Conservation (phyloP, 2,113 vertebrate species). For the Nerophis ophidion region DNA sequence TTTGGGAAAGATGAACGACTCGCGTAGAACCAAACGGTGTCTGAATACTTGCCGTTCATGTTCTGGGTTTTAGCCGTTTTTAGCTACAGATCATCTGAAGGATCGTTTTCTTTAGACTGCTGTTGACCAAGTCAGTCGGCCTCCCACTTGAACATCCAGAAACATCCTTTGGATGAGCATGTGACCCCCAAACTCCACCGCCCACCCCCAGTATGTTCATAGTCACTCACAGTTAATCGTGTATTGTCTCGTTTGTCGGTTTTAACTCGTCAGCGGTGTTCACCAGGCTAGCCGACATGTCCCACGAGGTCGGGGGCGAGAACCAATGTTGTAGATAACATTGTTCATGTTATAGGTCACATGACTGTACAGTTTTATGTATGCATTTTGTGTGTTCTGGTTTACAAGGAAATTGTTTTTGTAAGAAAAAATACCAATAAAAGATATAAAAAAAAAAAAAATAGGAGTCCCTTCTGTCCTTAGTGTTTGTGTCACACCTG, state of each 20-base stretch:
- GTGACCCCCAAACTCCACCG: slow-evolving; percentile 34
- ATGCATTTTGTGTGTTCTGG: slow-evolving; percentile 74
- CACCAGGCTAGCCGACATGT: slow-evolving; percentile 31
- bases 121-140: slow-evolving; percentile 11
- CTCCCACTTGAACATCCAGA: slow-evolving; percentile 14
- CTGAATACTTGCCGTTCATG: too few species aligned
- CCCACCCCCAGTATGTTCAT: slow-evolving; percentile 14
- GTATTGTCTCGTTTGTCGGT: slow-evolving; percentile 28
- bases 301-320: slow-evolving; percentile 63
- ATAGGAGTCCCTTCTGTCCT: neutral
- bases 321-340: slow-evolving; percentile 69
- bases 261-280: slow-evolving; percentile 15
- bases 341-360: slow-evolving; percentile 70
- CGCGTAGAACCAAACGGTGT: too few species aligned
- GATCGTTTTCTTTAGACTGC: too few species aligned
- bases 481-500: too few species aligned
- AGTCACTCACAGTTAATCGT: slow-evolving; percentile 30
- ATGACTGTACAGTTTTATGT: slow-evolving; percentile 73
- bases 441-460: neutral
- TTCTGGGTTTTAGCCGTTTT: too few species aligned
- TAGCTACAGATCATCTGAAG: too few species aligned
- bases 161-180: slow-evolving; percentile 44
- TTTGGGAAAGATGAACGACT: neutral
- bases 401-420: slow-evolving; percentile 72
- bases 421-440: slow-evolving; percentile 68